A percentile compares a stretch with the other conserved stretches of the same genome.
Evolutionary conservation across 2,797 vertebrate genomes (phyloP).

Genomic region (Xiphorhynchus erythropygius): DNA sequence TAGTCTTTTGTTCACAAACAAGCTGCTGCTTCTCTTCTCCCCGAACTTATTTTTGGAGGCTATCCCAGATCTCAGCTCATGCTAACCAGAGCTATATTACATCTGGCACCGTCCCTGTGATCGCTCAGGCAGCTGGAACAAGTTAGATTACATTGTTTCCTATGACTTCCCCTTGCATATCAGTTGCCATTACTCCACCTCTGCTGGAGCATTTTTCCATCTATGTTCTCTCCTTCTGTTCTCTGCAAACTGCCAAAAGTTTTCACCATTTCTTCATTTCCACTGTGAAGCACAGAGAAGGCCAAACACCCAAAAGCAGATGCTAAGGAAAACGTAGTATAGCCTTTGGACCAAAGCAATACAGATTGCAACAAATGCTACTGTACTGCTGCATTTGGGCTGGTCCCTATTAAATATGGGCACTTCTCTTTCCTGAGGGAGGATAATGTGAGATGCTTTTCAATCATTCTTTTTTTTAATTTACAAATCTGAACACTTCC

Average conservation of each 20-base stretch:
- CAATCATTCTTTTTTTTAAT: background rate
- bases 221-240: conserved; percentile 48
- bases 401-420: background rate
- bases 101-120: conserved; percentile 62
- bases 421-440: background rate
- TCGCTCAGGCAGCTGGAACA: conserved; percentile 59
- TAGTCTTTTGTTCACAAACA: conserved; percentile 67
- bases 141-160: conserved; percentile 72
- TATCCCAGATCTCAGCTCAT: conserved; percentile 42
- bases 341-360: background rate
- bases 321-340: background rate
- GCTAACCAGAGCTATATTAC: conserved; percentile 55
- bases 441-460: background rate
- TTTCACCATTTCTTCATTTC: conserved; percentile 9
- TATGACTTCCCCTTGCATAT: conserved; percentile 41
- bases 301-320: conserved; percentile 10
- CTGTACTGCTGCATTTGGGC: background rate
- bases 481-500: background rate
- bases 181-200: conserved; percentile 53
- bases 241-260: conserved; percentile 23
- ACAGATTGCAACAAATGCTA: background rate
- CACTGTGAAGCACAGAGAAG: background rate
- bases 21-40: conserved; percentile 59
- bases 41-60: conserved; percentile 50
- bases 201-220: conserved; percentile 20